phyloP scores from a whole-genome alignment of 1,140 invertebrate species.

The Triops longicaudatus region DNA sequence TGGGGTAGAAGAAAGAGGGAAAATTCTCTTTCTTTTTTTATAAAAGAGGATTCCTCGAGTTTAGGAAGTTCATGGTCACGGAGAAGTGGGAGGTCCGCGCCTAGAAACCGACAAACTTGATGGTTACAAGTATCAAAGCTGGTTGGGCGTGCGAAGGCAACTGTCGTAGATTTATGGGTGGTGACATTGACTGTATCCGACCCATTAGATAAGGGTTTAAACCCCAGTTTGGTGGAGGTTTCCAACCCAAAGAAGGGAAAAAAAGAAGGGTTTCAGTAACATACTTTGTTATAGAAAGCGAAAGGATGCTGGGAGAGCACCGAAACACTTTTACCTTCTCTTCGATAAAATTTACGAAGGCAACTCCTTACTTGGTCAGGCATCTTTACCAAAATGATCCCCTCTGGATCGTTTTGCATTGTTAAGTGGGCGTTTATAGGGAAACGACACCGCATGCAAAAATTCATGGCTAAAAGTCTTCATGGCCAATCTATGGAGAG shows the following conservation, averaged over 20 bases:
- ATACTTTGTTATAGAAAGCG: constrained; percentile 2
- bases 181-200: background rate
- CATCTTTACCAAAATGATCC: background rate
- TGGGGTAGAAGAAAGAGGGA: background rate
- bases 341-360: background rate
- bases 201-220: constrained; percentile 4
- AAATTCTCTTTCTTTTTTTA: background rate
- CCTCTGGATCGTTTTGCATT: background rate
- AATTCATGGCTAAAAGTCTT: background rate
- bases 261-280: background rate
- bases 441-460: background rate
- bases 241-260: background rate
- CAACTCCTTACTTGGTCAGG: background rate
- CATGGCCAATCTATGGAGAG: background rate
- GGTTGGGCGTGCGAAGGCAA: background rate
- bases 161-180: background rate
- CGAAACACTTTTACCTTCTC: background rate
- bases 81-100: background rate
- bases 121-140: background rate
- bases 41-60: background rate
- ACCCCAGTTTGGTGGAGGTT: background rate
- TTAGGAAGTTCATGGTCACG: background rate
- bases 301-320: background rate
- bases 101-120: background rate
- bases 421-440: constrained; percentile 6